Evolutionary conservation across 1,140 invertebrate species (phyloP).

Genomic region (Zaprionus nigranus): DNA sequence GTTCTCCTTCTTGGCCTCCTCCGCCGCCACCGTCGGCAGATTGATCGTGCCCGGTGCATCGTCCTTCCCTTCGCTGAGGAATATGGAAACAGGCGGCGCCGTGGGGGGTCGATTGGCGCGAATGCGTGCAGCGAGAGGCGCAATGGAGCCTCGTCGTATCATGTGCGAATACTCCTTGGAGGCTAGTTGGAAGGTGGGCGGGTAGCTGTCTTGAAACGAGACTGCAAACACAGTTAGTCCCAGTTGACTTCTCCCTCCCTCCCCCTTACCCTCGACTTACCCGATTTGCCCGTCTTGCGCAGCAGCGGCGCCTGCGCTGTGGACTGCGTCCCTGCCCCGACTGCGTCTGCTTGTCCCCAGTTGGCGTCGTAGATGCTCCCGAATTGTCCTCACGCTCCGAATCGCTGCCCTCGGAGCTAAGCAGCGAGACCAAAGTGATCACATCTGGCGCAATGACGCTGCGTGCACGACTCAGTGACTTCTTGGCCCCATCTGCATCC

Average conservation of each 20-base stretch:
- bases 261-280: constrained; percentile 47
- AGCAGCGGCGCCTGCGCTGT: constrained; percentile 67
- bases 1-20: constrained; percentile 76
- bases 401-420: constrained; percentile 83
- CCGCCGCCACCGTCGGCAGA: constrained; percentile 15
- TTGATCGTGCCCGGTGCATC: not conserved
- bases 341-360: constrained; percentile 34
- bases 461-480: constrained; percentile 62
- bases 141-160: constrained; percentile 79
- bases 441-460: constrained; percentile 77
- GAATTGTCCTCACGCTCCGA: constrained; percentile 80
- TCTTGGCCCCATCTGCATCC: constrained; percentile 46
- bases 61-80: constrained; percentile 56
- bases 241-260: not conserved
- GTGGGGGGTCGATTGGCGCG: constrained; percentile 80
- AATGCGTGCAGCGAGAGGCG: constrained; percentile 78
- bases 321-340: constrained; percentile 48
- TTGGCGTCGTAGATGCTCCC: constrained; percentile 24
- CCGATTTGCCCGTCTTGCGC: constrained; percentile 83
- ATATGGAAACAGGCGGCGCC: constrained; percentile 82
- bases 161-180: constrained; percentile 83
- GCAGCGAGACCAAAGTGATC: constrained; percentile 78
- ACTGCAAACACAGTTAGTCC: constrained; percentile 76
- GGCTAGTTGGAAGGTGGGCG: constrained; percentile 74
- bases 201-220: constrained; percentile 84